These are phyloP conservation scores for Calcarius lapponicus DNA, from an alignment of 2,797 vertebrate species.

Conservation along the genomic window DNA sequence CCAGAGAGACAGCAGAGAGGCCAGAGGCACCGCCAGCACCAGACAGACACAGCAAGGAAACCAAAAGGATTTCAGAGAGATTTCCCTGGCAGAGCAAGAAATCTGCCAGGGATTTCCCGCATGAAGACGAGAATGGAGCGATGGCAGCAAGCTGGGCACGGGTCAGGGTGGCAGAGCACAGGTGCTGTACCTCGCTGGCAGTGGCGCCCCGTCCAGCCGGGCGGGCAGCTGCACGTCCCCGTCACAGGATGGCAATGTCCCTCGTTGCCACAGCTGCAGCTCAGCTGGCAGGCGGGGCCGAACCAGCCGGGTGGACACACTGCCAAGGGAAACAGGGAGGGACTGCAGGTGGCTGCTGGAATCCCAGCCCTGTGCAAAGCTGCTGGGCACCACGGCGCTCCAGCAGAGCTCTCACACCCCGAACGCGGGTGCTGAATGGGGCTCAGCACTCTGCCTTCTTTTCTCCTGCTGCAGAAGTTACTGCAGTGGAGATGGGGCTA, in stretches of 20 bases:
- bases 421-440: rapidly evolving
- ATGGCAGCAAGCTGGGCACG: not conserved
- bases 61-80: not conserved
- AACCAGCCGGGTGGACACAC: slow-evolving; percentile 86
- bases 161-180: rapidly evolving
- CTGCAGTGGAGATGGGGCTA: not conserved
- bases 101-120: not conserved
- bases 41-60: rapidly evolving
- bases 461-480: not conserved
- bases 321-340: not conserved
- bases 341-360: not conserved
- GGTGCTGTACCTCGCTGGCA: slow-evolving; percentile 84
- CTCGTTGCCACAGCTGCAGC: slow-evolving; percentile 87
- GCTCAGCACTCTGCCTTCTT: not conserved
- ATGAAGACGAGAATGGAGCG: rapidly evolving
- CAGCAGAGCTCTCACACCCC: not conserved
- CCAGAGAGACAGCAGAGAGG: not conserved
- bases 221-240: slow-evolving; percentile 85
- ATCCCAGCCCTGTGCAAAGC: rapidly evolving
- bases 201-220: slow-evolving; percentile 86
- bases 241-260: slow-evolving; percentile 84
- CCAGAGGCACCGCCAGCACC: rapidly evolving
- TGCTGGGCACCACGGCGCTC: rapidly evolving
- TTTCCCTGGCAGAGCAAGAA: not conserved
- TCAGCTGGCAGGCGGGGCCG: slow-evolving; percentile 84